Percentiles rank a stretch among this genome's conserved stretches.
Evolutionary conservation across 2,113 vertebrate species (phyloP).

Genomic region (Psophia crepitans): DNA sequence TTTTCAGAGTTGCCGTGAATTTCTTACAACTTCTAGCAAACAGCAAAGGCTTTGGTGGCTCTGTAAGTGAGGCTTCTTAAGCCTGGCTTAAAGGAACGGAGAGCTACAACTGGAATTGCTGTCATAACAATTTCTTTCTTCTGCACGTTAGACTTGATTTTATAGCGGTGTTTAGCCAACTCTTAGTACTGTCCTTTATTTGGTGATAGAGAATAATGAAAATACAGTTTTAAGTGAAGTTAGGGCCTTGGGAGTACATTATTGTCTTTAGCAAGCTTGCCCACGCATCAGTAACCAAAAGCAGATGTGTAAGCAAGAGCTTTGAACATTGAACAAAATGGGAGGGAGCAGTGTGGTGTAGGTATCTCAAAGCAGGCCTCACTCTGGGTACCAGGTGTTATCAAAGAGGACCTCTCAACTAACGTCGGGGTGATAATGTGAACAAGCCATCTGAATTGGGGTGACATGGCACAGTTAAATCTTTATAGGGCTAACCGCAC

Average conservation of each 20-base stretch:
- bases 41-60: neutral
- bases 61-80: neutral
- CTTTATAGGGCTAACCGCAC: neutral
- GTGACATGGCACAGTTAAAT: neutral
- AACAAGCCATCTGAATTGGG: neutral
- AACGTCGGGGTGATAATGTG: slow-evolving; percentile 29
- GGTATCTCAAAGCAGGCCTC: neutral
- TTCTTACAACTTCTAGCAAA: neutral
- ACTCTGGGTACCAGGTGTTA: neutral
- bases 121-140: neutral
- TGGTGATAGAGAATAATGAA: neutral
- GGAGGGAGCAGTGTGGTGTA: neutral
- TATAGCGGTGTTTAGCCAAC: neutral
- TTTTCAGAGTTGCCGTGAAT: neutral
- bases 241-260: neutral
- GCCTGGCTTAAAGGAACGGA: neutral
- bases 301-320: neutral
- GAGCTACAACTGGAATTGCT: neutral
- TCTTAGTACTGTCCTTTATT: neutral
- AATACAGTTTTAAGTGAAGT: neutral
- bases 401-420: slow-evolving; percentile 11
- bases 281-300: neutral
- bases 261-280: neutral
- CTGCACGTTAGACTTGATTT: neutral
- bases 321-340: neutral